Conservation (phyloP, 2,797 vertebrate species). For the Ptychadena robeensis region DNA sequence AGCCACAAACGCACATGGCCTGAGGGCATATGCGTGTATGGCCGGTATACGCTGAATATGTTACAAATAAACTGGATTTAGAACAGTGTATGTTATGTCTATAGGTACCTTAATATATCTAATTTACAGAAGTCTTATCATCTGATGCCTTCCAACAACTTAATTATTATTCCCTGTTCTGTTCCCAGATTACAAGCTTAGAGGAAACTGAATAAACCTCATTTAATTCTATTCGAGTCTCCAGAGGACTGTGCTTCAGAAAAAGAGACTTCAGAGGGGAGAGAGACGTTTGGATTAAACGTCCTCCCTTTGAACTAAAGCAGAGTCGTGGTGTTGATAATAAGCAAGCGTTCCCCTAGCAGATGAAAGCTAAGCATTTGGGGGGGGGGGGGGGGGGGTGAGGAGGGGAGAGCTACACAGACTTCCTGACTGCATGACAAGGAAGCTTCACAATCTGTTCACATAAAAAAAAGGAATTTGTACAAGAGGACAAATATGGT, state of each 20-base stretch:
- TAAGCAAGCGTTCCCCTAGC: slow-evolving; percentile 52
- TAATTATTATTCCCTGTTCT: slow-evolving; percentile 57
- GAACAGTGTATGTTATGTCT: background rate
- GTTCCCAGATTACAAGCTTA: slow-evolving; percentile 49
- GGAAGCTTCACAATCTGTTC: background rate
- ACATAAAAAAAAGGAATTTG: background rate
- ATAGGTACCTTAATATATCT: background rate
- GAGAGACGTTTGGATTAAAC: slow-evolving; percentile 54
- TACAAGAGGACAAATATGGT: slow-evolving; percentile 2
- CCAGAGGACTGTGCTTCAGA: slow-evolving; percentile 49
- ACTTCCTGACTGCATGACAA: background rate
- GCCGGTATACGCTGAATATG: too few species aligned
- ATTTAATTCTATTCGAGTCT: slow-evolving; percentile 53
- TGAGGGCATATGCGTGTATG: too few species aligned
- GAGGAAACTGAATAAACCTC: slow-evolving; percentile 58
- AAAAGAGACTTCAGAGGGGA: slow-evolving; percentile 57
- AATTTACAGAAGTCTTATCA: background rate
- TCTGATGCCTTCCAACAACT: slow-evolving; percentile 44
- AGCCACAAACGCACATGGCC: too few species aligned
- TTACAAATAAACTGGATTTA: background rate
- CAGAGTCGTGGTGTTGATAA: slow-evolving; percentile 45
- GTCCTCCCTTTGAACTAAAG: slow-evolving; percentile 58
- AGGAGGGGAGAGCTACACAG: slow-evolving; percentile 11
- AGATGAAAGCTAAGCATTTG: slow-evolving; percentile 51
- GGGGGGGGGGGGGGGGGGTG: background rate